phyloP scores from a whole-genome alignment of 2,797 vertebrate genomes.

The Lepus oiostolus region DNA sequence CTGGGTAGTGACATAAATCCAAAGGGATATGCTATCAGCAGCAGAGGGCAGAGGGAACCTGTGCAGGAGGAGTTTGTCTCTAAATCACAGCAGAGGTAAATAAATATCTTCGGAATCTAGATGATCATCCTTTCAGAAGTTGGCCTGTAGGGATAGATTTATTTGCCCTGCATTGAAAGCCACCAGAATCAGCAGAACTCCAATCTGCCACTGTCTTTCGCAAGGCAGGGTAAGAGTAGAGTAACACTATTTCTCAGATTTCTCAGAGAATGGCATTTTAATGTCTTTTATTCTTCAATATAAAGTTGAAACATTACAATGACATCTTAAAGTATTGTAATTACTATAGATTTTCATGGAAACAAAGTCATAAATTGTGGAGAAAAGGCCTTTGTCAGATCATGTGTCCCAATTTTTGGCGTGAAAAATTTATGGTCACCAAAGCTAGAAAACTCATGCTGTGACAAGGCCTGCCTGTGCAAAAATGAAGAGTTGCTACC shows the following conservation, averaged over 20 bases:
- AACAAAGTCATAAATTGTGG: slow-evolving; percentile 38
- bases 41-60: slow-evolving; percentile 66
- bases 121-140: slow-evolving; percentile 85
- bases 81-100: slow-evolving; percentile 81
- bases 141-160: slow-evolving; percentile 79
- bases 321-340: slow-evolving; percentile 14
- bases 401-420: background rate
- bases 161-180: slow-evolving; percentile 48
- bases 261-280: background rate
- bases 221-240: background rate
- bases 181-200: slow-evolving; percentile 12
- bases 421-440: slow-evolving; percentile 13
- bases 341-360: slow-evolving; percentile 57
- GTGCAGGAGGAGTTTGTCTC: slow-evolving; percentile 73
- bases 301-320: slow-evolving; percentile 19
- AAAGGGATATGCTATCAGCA: slow-evolving; percentile 30
- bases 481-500: background rate
- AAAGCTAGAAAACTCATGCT: background rate
- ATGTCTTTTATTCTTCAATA: slow-evolving; percentile 55
- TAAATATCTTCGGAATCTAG: slow-evolving; percentile 82
- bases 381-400: background rate
- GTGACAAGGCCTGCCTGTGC: slow-evolving; percentile 22
- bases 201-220: slow-evolving; percentile 11
- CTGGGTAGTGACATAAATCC: slow-evolving; percentile 78
- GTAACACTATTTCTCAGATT: background rate